phyloP scores from a whole-genome alignment of 2,797 vertebrate genomes.

The Synanceia verrucosa region DNA sequence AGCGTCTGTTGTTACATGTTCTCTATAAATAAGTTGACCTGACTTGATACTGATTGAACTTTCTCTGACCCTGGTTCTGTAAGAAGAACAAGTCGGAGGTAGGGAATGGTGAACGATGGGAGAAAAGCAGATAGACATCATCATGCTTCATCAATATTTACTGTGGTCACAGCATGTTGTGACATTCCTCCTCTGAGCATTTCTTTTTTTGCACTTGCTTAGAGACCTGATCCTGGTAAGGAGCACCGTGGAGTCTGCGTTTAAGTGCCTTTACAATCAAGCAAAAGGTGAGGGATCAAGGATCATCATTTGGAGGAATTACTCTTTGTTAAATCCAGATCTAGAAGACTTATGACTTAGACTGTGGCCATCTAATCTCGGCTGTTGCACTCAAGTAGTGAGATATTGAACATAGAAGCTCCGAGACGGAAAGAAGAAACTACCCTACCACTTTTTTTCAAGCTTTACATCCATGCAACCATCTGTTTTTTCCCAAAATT shows the following conservation, averaged over 20 bases:
- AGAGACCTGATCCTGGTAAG: conserved; percentile 5
- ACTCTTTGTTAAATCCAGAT: conserved; percentile 72
- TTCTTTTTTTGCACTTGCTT: conserved; percentile 11
- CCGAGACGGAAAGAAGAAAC: conserved; percentile 10
- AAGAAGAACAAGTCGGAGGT: neutral
- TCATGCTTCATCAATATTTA: neutral
- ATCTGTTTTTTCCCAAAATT: conserved; percentile 37
- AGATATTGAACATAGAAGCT: conserved; percentile 33
- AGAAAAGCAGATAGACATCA: neutral
- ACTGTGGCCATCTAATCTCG: conserved; percentile 59
- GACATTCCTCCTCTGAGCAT: neutral
- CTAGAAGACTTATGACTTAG: conserved; percentile 74
- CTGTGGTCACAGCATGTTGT: neutral
- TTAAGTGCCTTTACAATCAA: conserved; percentile 59
- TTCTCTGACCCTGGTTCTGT: conserved; percentile 3
- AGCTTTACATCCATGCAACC: conserved; percentile 43
- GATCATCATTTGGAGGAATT: conserved; percentile 74
- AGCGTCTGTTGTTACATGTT: neutral
- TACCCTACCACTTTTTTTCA: neutral
- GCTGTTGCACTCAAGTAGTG: conserved; percentile 18
- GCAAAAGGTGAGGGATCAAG: conserved; percentile 60
- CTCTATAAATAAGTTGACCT: conserved; percentile 1
- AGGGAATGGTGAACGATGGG: no score
- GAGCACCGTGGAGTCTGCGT: conserved; percentile 6
- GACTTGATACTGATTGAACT: conserved; percentile 8